Percentiles rank a stretch among this genome's conserved stretches.
Conservation (phyloP, 2,888 invertebrate genomes). For the Aricia artaxerxes region DNA sequence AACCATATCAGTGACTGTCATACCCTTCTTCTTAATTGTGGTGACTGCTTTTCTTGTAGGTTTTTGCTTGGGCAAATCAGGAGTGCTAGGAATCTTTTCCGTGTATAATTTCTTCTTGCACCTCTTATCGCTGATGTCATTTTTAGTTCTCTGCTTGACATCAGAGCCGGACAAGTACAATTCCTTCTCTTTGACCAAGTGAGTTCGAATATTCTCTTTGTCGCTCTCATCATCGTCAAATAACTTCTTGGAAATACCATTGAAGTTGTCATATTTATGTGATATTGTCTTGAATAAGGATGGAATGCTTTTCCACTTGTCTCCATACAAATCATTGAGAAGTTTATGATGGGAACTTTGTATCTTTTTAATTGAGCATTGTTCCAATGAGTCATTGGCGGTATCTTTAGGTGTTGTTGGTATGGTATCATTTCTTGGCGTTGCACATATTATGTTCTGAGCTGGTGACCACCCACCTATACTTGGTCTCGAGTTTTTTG, state of each 20-base stretch:
- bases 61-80: constrained; percentile 55
- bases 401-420: constrained; percentile 66
- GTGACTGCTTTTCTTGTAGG: constrained; percentile 52
- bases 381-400: constrained; percentile 64
- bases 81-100: constrained; percentile 60
- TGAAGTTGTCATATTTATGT: constrained; percentile 53
- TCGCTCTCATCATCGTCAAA: constrained; percentile 66
- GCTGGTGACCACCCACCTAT: constrained; percentile 69
- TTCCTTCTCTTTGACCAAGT: constrained; percentile 55
- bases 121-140: constrained; percentile 51
- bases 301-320: constrained; percentile 76
- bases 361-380: constrained; percentile 67
- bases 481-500: constrained; percentile 53
- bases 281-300: constrained; percentile 62
- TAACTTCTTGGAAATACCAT: constrained; percentile 61
- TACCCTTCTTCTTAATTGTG: constrained; percentile 62
- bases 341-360: constrained; percentile 67
- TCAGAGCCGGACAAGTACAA: constrained; percentile 65
- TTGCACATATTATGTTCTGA: constrained; percentile 65
- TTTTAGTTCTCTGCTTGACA: constrained; percentile 50
- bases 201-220: constrained; percentile 61
- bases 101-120: constrained; percentile 68
- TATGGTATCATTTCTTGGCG: constrained; percentile 55
- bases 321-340: constrained; percentile 78
- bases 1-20: constrained; percentile 68